These are phyloP conservation scores for Rhyacichthys aspro DNA, from an alignment of 2,797 vertebrate genomes.

Conservation along the genomic window DNA sequence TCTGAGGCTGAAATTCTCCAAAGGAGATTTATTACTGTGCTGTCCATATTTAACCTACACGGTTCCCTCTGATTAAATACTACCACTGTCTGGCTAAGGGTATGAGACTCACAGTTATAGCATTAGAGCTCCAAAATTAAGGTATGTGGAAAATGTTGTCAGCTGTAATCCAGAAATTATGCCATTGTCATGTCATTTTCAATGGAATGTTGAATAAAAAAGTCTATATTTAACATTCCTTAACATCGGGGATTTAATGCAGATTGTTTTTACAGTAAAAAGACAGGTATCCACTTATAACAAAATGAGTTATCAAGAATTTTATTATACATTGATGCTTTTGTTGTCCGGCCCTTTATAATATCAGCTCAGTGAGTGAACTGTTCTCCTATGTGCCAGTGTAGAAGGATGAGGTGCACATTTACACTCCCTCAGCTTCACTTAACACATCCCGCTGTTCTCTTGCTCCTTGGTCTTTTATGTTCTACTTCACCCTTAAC, in stretches of 20 bases:
- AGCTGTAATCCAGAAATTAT: too few species aligned
- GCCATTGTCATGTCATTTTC: too few species aligned
- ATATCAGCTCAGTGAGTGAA: conserved; percentile 23
- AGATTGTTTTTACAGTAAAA: too few species aligned
- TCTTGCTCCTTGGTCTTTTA: conserved; percentile 40
- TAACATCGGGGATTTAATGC: too few species aligned
- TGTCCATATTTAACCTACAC: conserved; percentile 37
- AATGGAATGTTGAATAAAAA: too few species aligned
- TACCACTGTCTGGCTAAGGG: conserved; percentile 17
- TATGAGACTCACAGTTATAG: conserved; percentile 15
- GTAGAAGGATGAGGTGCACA: conserved; percentile 23
- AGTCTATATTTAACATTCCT: too few species aligned
- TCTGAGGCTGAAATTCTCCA: conserved; percentile 38
- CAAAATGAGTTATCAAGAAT: conserved; percentile 13
- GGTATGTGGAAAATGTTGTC: background rate
- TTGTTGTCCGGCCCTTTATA: conserved; percentile 14
- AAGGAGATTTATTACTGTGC: conserved; percentile 23
- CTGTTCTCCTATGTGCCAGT: conserved; percentile 6
- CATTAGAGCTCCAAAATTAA: background rate
- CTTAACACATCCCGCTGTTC: conserved; percentile 34
- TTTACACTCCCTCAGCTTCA: conserved; percentile 34
- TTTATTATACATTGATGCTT: conserved; percentile 3
- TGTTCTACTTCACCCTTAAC: conserved; percentile 42
- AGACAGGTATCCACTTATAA: conserved; percentile 29
- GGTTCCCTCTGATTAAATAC: conserved; percentile 25